Evolutionary conservation across 2,113 vertebrate genomes (phyloP).

Genomic region (Egretta garzetta): DNA sequence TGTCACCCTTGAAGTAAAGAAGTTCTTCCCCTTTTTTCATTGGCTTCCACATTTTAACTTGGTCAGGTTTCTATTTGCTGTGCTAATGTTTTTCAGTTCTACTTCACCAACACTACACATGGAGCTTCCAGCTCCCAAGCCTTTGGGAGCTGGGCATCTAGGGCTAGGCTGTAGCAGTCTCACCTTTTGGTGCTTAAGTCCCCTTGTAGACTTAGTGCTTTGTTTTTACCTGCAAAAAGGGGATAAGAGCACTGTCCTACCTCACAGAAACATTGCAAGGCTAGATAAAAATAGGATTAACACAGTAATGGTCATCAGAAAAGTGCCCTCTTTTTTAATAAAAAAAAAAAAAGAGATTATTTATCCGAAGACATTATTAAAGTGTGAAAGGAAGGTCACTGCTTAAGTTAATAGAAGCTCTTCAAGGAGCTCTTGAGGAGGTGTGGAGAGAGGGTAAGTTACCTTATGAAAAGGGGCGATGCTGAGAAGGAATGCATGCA

Average conservation of each 20-base stretch:
- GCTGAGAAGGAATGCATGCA: background rate
- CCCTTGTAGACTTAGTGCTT: background rate
- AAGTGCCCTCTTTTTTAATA: background rate
- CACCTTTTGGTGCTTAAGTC: background rate
- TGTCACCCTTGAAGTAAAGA: too few relatives aligned
- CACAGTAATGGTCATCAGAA: background rate
- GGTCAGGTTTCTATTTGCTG: background rate
- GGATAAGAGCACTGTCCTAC: background rate
- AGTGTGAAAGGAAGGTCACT: background rate
- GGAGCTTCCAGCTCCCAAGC: background rate
- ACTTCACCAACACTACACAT: background rate
- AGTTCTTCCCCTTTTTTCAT: background rate
- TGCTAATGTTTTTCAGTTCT: background rate
- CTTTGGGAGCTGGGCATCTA: background rate
- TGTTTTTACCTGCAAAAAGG: background rate
- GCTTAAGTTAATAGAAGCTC: background rate
- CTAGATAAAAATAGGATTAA: background rate
- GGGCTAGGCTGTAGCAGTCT: background rate
- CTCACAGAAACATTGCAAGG: background rate
- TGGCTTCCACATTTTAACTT: background rate
- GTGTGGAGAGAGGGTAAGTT: background rate
- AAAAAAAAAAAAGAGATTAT: background rate
- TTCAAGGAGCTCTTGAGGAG: background rate
- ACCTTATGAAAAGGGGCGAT: background rate
- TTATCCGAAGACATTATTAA: background rate